Evolutionary conservation across 92 coral and sea anemone genomes (phyloP), one percentile per base, ranked within the genome.

Genomic region (Palythoa caribaeorum): DNA sequence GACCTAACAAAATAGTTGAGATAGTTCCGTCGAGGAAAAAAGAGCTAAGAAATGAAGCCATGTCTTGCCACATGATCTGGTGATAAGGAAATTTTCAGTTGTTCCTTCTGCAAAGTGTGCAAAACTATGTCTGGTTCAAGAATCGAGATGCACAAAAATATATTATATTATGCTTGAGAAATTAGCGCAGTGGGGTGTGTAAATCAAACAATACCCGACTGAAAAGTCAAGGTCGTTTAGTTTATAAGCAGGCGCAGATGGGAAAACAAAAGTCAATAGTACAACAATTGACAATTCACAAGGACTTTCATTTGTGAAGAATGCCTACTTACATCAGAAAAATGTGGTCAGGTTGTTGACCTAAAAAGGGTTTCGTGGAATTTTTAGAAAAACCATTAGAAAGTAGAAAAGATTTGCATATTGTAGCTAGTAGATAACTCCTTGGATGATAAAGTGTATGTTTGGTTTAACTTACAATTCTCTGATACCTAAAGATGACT

Each of bases 161-260:
- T 80, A 80, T 80, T 12, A 35, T 9, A 9, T 39, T 68, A 35
- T 66, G 71, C 13, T 20, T 44, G 37, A 66, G 62, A 17, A 62
- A n/a, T 44, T 38, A 3, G 76, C 39, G 37, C 76, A 81, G 44
- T 81, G 75, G 71, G 21, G 60, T 65, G 86, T 66, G 62, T 48
- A 65, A 44, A 21, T 20, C 12, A 17, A 38, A 50, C 74, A 51
- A 68, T 66, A 54, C 83, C 44, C 11, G 9, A 28, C 28, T 28
- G 28, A 63, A 81, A 81, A 65, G 86, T 68, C 86, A 81, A 81
- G 86, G 86, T 68, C 75, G 63, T 66, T 38, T 14, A 36, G 63
- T 66, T 60, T 21, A 36, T 28, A 62, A 79, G 38, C 11, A 0
- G 48, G 9, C 39, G 36, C 62, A 77, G 20, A 16, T 20, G 17